Conservation (phyloP, 2,797 vertebrate genomes). For the Chloroceryle amazona region DNA sequence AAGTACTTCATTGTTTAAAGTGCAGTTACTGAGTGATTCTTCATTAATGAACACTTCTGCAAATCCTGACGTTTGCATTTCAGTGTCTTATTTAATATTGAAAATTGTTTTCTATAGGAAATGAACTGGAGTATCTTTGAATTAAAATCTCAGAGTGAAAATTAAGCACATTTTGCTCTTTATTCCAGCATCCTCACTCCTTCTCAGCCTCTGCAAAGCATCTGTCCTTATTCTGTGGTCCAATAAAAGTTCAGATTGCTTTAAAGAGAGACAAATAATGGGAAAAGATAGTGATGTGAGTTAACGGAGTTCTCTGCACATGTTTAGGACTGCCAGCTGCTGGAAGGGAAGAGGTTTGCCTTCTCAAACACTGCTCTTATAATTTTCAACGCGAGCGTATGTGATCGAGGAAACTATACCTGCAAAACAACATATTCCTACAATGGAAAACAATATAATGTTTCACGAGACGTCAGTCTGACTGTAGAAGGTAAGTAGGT, state of each 20-base stretch:
- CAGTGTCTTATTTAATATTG: neutral
- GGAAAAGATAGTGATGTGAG: neutral
- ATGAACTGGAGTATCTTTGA: neutral
- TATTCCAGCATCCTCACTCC: neutral
- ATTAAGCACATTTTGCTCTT: neutral
- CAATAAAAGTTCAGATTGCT: neutral
- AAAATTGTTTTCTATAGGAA: neutral
- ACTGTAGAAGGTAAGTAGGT: conserved; percentile 54
- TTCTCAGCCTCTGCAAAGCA: neutral
- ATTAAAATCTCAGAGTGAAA: neutral
- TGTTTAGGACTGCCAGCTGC: conserved; percentile 79
- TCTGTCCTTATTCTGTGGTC: neutral
- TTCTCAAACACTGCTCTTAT: conserved; percentile 32
- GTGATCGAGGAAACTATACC: conserved; percentile 81
- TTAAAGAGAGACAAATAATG: neutral
- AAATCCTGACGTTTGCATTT: neutral
- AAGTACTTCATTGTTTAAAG: neutral
- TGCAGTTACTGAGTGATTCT: neutral
- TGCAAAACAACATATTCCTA: conserved; percentile 77
- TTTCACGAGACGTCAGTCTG: conserved; percentile 72
- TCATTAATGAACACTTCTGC: neutral
- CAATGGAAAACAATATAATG: conserved; percentile 48
- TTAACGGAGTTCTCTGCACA: neutral
- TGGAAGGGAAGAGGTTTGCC: conserved; percentile 55
- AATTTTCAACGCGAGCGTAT: conserved; percentile 43